Evolutionary conservation across 2,113 vertebrate species (phyloP), one percentile per base, ranked within the genome.

Genomic region (Pedionomus torquatus): DNA sequence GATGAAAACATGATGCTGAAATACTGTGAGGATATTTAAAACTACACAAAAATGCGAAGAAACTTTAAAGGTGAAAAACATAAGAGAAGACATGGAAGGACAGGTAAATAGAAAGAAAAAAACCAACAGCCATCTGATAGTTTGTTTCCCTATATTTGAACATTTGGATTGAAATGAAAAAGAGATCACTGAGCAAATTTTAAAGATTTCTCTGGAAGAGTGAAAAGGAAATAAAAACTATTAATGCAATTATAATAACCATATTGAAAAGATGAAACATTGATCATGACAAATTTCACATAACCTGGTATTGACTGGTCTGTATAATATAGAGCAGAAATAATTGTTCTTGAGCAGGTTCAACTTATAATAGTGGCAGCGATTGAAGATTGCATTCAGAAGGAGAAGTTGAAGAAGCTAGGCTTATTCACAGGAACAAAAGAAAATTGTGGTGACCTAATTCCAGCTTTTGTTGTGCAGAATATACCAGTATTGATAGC

Each of bases 361-460:
- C 13, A 31, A 57, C 86, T 93, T 94, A 61, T 4, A 94, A 83
- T 92, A 83, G 78, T 94, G 87, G 80, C 95, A 94, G 79, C 68
- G 9, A 89, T 55, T 95, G 93, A 75, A 89, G 69, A 76, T 44
- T 88, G 78, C 23, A 39, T 96, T 96, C 95, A 87, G 86, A 92
- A 95, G 81, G 71, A 95, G 95, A 97, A 97, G 77, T 88, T 86
- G 81, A 96, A 97, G 93, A 95, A 95, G 71, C 69, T 44, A 26
- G 63, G 61, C 86, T 92, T 95, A 48, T 94, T 96, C 91, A 74
- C 61, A 90, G 94, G 89, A 96, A 98, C 95, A 98, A 98, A 97
- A 95, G 97, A 97, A 98, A 97, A 98, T 98, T 97, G 92, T 95
- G 80, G 52, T 97, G 97, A 98, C 98, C 97, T 98, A 97, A 97